Evolutionary conservation across 2,113 vertebrate species (phyloP).

Genomic region (Pteronura brasiliensis): DNA sequence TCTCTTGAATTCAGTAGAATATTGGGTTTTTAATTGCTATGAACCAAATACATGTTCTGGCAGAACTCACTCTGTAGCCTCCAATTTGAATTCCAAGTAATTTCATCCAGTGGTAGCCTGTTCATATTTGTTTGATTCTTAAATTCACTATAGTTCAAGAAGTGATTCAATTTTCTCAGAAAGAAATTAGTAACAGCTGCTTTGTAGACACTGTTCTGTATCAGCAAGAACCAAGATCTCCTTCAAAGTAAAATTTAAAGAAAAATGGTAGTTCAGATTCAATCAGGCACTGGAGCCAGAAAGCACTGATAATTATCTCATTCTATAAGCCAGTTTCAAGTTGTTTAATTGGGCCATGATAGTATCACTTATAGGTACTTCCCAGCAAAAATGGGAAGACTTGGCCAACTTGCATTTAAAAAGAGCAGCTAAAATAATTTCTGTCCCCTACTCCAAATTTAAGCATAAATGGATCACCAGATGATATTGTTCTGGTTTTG

Average conservation of each 20-base stretch:
- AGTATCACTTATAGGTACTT: not conserved
- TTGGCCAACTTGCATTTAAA: not conserved
- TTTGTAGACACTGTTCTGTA: not conserved
- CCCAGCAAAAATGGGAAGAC: constrained; percentile 14
- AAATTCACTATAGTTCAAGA: not conserved
- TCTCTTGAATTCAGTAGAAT: constrained; percentile 32
- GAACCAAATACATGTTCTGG: not conserved
- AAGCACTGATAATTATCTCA: not conserved
- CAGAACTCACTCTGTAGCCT: not conserved
- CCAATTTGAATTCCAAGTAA: not conserved
- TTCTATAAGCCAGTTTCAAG: constrained; percentile 13
- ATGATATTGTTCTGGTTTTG: not conserved
- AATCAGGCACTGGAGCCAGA: not conserved
- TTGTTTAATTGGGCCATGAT: not conserved
- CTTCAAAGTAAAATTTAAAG: not conserved
- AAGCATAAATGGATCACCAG: not conserved
- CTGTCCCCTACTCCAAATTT: not conserved
- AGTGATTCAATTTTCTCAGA: constrained; percentile 38
- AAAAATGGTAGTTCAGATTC: not conserved
- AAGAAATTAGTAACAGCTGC: constrained; percentile 17
- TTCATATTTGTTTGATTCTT: constrained; percentile 27
- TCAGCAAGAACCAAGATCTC: not conserved
- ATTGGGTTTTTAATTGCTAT: not conserved
- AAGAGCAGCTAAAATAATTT: not conserved
- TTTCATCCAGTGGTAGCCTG: not conserved